Evolutionary conservation across 2,113 vertebrate species (phyloP).

Genomic region (Catagonus wagneri): DNA sequence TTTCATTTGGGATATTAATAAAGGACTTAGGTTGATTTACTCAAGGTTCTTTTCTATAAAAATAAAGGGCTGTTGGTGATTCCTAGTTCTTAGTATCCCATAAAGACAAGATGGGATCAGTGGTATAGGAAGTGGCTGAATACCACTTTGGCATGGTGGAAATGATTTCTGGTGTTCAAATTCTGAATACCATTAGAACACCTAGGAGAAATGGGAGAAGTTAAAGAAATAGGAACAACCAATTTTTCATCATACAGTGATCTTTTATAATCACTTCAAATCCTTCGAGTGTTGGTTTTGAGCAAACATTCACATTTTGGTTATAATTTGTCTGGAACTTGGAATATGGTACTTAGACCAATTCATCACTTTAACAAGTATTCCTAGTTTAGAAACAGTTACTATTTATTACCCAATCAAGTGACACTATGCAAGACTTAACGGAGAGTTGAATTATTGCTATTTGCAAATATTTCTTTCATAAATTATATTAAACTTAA

Average conservation of each 20-base stretch:
- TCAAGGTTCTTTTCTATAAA: not conserved
- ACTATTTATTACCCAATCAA: not conserved
- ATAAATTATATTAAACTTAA: not conserved
- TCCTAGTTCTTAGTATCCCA: not conserved
- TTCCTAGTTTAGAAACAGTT: not conserved
- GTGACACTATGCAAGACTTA: not conserved
- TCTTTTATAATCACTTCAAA: not conserved
- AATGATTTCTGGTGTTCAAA: not conserved
- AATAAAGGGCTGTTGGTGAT: not conserved
- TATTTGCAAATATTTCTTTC: not conserved
- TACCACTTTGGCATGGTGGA: not conserved
- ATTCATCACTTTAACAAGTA: not conserved
- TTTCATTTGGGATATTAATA: conserved; percentile 18
- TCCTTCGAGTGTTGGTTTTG: not conserved
- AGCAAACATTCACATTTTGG: not conserved
- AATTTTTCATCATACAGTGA: not conserved
- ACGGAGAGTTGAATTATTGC: not conserved
- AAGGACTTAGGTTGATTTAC: not conserved
- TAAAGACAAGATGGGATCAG: not conserved
- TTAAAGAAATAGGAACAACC: not conserved
- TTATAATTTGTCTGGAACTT: not conserved
- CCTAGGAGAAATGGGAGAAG: not conserved
- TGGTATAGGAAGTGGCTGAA: not conserved
- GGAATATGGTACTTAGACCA: not conserved
- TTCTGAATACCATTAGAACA: not conserved